Percentiles rank a stretch among this genome's conserved stretches.
phyloP scores from a whole-genome alignment of 2,888 invertebrate genomes.

The Eucriotettix oculatus region DNA sequence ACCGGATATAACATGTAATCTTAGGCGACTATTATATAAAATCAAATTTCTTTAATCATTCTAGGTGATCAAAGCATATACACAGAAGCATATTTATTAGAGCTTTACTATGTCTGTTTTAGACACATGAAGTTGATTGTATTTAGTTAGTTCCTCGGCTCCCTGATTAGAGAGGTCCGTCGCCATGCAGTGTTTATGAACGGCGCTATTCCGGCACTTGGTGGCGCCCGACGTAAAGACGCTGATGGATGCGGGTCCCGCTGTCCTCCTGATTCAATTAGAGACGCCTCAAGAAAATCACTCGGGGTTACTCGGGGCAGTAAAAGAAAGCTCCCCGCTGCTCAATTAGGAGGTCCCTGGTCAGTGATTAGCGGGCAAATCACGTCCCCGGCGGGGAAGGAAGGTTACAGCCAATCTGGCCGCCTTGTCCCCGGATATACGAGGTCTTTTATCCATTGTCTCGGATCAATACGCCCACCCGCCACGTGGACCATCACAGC shows the following conservation, averaged over 20 bases:
- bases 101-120: no score
- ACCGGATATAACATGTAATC: no score
- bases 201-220: background rate
- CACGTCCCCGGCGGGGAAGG: constrained; percentile 4
- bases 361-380: constrained; percentile 9
- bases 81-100: no score
- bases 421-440: background rate
- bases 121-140: no score
- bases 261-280: constrained; percentile 10
- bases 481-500: background rate
- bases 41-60: no score
- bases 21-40: no score
- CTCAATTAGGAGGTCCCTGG: background rate
- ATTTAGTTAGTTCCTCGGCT: no score
- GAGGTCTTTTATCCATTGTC: background rate
- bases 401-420: constrained; percentile 1
- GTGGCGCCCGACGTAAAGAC: background rate
- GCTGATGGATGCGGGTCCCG: constrained; percentile 2
- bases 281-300: constrained; percentile 11
- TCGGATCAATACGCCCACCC: background rate
- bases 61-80: no score
- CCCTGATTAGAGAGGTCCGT: background rate
- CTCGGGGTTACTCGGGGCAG: background rate
- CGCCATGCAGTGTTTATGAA: background rate
- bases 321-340: constrained; percentile 4